Evolutionary conservation across 2,797 vertebrate genomes (phyloP), one percentile per base, ranked within the genome.

Genomic region (Ctenopoma kingsleyae): DNA sequence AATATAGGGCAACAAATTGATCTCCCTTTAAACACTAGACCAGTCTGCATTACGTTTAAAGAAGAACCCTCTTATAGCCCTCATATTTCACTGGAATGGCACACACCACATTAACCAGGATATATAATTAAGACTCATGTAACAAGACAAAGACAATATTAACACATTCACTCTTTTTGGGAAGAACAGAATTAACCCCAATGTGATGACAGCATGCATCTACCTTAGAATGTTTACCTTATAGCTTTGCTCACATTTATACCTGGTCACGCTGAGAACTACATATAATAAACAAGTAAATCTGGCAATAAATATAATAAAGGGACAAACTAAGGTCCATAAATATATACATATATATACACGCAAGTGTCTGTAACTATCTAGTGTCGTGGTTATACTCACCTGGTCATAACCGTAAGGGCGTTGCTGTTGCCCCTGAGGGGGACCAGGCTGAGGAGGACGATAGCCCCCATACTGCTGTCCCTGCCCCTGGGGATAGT

Each of bases 361-460:
- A 32, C 43, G 55, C 61, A 35, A 41, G 74, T 70, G 55, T 72
- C 35, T 52, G 70, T 58, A 51, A 70, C 75, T 25, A 9, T 83
- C 70, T 5, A 17, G 36, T 71, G 80, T 54, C 41, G 58, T 19
- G 17, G 71, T 9, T 62, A 87, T 87, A 91, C 93, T 92, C 94
- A 98, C 98, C 97, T 99, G 98, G 88, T 99, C 98, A 76, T 99
- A 99, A 91, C 96, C 96, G 0, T 99, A 99, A 77, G 98, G 97
- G 89, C 98, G 97, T 87, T 99, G 98, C 79, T 97, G 98, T 36
- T 98, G 98, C 56, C 94, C 95, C 76, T 98, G 98, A 9, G 97
- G 97, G 55, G 97, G 97, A 64, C 96, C 98, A 4, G 98, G 98
- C 76, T 99, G 98, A 3, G 98, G 93, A 11, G 97, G 95, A 83